phyloP scores from a whole-genome alignment of 2,888 invertebrate genomes.

The Pollenia labialis region DNA sequence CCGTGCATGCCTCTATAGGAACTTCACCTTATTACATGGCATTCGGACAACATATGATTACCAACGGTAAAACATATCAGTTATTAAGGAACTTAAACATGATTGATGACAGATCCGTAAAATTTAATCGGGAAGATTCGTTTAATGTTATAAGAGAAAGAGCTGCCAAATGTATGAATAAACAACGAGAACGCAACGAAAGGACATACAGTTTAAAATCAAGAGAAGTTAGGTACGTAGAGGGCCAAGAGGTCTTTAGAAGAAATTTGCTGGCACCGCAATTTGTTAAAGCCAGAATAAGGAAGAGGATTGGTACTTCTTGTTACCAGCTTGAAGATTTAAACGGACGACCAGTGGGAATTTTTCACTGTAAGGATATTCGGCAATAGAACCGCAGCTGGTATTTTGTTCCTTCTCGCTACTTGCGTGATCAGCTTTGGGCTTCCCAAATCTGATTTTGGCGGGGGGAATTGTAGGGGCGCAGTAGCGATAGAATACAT shows the following conservation, averaged over 20 bases:
- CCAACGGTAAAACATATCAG: conserved; percentile 16
- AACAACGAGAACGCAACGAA: not conserved
- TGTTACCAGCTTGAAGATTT: no score
- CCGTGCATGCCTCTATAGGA: conserved; percentile 1
- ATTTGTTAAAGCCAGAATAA: not conserved
- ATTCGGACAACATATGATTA: conserved; percentile 8
- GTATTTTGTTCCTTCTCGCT: no score
- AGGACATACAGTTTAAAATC: not conserved
- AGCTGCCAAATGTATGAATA: not conserved
- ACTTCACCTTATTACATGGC: conserved; percentile 33
- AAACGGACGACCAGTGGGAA: no score
- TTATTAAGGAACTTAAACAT: conserved; percentile 5
- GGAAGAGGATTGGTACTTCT: not conserved
- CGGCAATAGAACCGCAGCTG: no score
- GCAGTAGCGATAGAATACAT: no score
- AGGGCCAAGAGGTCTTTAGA: not conserved
- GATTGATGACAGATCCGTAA: conserved; percentile 11
- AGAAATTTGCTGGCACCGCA: not conserved
- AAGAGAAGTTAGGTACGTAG: not conserved
- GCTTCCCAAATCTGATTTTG: no score
- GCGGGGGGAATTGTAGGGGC: no score
- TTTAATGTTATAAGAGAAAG: not conserved
- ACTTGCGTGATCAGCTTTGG: no score
- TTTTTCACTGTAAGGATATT: no score
- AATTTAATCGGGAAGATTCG: not conserved